Evolutionary conservation across 2,797 vertebrate genomes (phyloP), one percentile per base, ranked within the genome.

Genomic region (Manis pentadactyla): DNA sequence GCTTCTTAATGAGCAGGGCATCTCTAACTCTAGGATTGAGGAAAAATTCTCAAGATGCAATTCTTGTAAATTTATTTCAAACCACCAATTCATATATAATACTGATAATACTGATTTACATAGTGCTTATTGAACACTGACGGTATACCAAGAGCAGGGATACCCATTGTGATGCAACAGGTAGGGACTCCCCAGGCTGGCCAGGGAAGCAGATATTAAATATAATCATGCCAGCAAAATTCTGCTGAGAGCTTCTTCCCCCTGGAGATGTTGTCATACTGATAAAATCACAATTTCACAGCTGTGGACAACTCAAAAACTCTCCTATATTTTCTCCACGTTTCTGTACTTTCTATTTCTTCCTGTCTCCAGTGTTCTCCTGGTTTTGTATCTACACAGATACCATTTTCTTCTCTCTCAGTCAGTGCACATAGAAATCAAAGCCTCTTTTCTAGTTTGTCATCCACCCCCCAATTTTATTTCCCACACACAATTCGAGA

Each of bases 41-140:
- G 13, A 59, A 96, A 89, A 46, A 59, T 39, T 31, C 53, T 83
- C 61, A 69, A 75, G 86, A 74, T 82, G 34, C 15, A 77, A 10
- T 79, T 90, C 11, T 73, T 84, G 4, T 68, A 53, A 87, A 95
- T 93, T 87, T 79, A 90, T 39, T 95, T 91, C 51, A 78, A 78
- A 79, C 5, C 8, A 94, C 11, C 2, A 87, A 39, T 79, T 75
- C 53, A 83, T 84, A 83, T 57, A 29, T 75, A 82, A 63, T 74
- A 8, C 69, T 19, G 78, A 23, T 71, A 85, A 90, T 90, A 81
- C 23, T 75, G 34, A 51, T 71, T 73, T 92, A 66, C 2, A 18
- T 74, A 15, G 18, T 61, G 29, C 46, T 78, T 87, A 15, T 5
- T 92, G 83, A 93, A 87, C 5, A 34, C 37, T 51, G 66, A 1